A percentile compares a stretch with the other conserved stretches of the same genome.
These are phyloP conservation scores for Apamea anceps DNA, from an alignment of 2,888 invertebrate genomes.

Conservation along the genomic window DNA sequence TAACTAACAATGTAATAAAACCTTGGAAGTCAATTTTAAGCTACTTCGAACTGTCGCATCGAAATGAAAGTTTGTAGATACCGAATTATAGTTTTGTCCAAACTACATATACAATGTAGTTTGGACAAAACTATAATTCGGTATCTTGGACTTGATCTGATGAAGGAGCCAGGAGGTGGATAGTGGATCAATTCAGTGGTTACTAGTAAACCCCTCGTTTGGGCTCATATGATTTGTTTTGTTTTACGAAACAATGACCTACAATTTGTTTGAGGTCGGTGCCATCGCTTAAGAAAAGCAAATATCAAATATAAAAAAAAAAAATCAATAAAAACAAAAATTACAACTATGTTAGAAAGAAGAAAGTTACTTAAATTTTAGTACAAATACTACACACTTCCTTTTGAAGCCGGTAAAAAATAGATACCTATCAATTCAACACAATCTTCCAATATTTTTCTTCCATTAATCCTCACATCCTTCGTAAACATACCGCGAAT, in stretches of 20 bases:
- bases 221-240: neutral
- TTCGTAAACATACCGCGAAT: constrained; percentile 54
- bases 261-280: too few relatives aligned
- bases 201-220: neutral
- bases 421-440: neutral
- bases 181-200: neutral
- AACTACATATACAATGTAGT: too few relatives aligned
- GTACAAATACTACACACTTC: neutral
- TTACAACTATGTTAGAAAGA: neutral
- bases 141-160: neutral
- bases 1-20: neutral
- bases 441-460: constrained; percentile 11
- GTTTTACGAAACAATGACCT: too few relatives aligned
- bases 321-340: neutral
- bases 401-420: neutral
- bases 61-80: too few relatives aligned
- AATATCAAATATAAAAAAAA: neutral
- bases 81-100: too few relatives aligned
- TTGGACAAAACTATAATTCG: neutral
- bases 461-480: constrained; percentile 23
- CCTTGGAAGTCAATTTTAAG: neutral
- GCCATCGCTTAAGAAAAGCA: too few relatives aligned
- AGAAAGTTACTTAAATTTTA: too few relatives aligned
- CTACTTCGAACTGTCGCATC: neutral
- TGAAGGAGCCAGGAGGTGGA: neutral